phyloP scores from a whole-genome alignment of 2,888 invertebrate species.

The Cenopis cana region DNA sequence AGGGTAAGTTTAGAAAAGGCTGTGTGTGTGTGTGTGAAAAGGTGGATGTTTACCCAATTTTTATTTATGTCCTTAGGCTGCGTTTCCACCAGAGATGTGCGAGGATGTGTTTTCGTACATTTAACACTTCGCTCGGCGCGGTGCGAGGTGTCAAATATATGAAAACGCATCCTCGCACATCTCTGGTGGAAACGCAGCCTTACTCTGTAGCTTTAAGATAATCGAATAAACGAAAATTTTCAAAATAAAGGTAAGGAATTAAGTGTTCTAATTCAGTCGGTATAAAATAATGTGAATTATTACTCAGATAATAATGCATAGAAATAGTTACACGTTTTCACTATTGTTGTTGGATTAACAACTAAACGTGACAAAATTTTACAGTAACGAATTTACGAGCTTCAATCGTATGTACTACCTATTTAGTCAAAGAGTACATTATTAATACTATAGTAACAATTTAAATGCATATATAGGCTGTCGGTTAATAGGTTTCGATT shows the following conservation, averaged over 20 bases:
- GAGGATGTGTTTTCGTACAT: too few species aligned
- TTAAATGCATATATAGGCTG: slow-evolving; percentile 9
- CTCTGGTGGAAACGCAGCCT: too few species aligned
- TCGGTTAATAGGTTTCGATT: slow-evolving; percentile 21
- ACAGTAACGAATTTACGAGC: not conserved
- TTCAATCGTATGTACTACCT: too few species aligned
- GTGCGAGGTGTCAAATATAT: too few species aligned
- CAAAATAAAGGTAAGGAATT: not conserved
- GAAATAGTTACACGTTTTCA: not conserved
- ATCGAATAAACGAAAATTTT: too few species aligned
- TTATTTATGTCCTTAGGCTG: too few species aligned
- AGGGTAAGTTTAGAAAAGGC: slow-evolving; percentile 13
- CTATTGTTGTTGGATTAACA: not conserved
- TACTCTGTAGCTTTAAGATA: not conserved
- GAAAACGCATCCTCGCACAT: too few species aligned
- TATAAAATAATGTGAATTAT: not conserved
- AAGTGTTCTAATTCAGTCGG: not conserved
- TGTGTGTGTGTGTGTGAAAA: too few species aligned
- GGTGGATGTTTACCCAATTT: not conserved
- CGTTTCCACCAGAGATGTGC: too few species aligned
- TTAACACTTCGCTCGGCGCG: too few species aligned
- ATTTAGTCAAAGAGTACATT: too few species aligned
- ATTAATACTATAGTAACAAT: not conserved
- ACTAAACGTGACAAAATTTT: slow-evolving; percentile 4
- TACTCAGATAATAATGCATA: not conserved